phyloP scores from a whole-genome alignment of 2,113 vertebrate genomes.

The Brachyhypopomus gauderio region DNA sequence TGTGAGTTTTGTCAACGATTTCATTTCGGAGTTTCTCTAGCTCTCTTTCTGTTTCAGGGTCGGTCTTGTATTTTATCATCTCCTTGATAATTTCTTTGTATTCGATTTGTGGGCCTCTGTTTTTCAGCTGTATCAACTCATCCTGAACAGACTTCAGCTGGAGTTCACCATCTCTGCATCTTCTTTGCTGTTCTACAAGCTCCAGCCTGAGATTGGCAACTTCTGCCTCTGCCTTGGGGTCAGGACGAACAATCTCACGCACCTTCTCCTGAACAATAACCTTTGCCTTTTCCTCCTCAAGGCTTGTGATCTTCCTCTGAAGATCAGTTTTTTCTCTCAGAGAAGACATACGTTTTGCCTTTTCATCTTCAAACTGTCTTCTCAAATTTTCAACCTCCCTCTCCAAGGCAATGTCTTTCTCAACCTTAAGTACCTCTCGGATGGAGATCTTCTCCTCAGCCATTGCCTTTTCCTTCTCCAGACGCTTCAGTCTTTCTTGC shows the following conservation, averaged over 20 bases:
- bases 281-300: constrained; percentile 90
- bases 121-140: constrained; percentile 79
- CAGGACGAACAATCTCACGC: constrained; percentile 91
- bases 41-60: constrained; percentile 89
- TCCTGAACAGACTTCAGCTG: constrained; percentile 82
- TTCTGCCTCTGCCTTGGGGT: constrained; percentile 92
- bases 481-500: constrained; percentile 84
- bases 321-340: constrained; percentile 86
- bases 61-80: constrained; percentile 93
- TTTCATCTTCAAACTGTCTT: constrained; percentile 87
- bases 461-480: constrained; percentile 92
- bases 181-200: constrained; percentile 89
- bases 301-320: constrained; percentile 82
- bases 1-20: constrained; percentile 88
- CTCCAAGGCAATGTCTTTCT: constrained; percentile 84
- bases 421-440: constrained; percentile 93
- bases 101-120: constrained; percentile 88
- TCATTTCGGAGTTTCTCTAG: constrained; percentile 89
- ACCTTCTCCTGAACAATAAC: constrained; percentile 93
- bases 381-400: constrained; percentile 86
- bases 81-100: constrained; percentile 93
- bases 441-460: constrained; percentile 93
- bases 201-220: constrained; percentile 92
- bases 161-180: constrained; percentile 80
- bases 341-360: constrained; percentile 75